Evolutionary conservation across 2,888 invertebrate species (phyloP).

Genomic region (Kuschelorhynchus macadamiae): DNA sequence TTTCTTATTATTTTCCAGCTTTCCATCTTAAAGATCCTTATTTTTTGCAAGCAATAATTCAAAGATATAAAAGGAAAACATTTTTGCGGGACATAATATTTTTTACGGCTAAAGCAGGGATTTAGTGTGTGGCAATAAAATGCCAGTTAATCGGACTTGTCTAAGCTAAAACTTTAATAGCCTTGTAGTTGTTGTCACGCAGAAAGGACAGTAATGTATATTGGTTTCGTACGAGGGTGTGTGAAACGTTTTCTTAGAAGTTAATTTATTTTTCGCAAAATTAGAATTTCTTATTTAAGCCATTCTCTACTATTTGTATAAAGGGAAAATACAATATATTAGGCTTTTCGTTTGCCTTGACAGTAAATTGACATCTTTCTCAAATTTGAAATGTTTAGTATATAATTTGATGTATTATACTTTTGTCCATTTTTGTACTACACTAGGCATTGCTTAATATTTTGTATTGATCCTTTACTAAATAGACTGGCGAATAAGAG

Average conservation of each 20-base stretch:
- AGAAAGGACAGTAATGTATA: slow-evolving; percentile 25
- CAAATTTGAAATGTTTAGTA: too few species aligned
- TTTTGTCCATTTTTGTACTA: too few species aligned
- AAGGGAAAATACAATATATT: too few species aligned
- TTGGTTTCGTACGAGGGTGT: slow-evolving; percentile 20
- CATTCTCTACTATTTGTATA: too few species aligned
- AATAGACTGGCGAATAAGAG: too few species aligned
- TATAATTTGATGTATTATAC: too few species aligned
- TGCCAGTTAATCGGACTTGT: slow-evolving; percentile 37
- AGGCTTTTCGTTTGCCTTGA: too few species aligned
- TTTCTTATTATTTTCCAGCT: too few species aligned
- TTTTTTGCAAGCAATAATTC: slow-evolving; percentile 25
- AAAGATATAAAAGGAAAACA: slow-evolving; percentile 32
- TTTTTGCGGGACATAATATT: slow-evolving; percentile 33
- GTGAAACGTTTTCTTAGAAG: neutral
- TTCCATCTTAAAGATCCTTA: slow-evolving; percentile 8
- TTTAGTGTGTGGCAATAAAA: slow-evolving; percentile 32
- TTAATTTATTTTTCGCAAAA: neutral
- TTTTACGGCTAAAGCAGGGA: slow-evolving; percentile 28
- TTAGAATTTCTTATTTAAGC: too few species aligned
- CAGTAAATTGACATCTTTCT: too few species aligned
- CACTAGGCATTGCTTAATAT: too few species aligned
- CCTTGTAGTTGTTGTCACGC: slow-evolving; percentile 16
- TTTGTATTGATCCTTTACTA: too few species aligned
- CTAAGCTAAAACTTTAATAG: slow-evolving; percentile 28